phyloP scores from a whole-genome alignment of 2,113 vertebrate genomes.

The Aramus guarauna region DNA sequence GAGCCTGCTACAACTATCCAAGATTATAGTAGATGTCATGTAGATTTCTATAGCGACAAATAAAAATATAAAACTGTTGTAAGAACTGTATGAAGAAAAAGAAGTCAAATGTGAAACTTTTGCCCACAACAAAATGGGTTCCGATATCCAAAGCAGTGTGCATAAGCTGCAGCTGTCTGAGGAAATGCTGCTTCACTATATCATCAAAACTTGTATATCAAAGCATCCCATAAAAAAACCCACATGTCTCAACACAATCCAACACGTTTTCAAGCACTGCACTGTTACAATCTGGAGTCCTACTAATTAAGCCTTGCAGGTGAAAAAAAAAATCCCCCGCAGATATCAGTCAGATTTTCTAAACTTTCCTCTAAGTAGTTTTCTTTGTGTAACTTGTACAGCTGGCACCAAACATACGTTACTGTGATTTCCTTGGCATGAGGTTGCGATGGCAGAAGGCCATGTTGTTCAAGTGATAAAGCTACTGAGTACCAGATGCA shows the following conservation, averaged over 20 bases:
- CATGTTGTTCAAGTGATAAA: constrained; percentile 8
- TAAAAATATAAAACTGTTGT: background rate
- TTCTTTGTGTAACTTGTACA: background rate
- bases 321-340: background rate
- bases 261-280: background rate
- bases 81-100: background rate
- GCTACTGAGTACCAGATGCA: background rate
- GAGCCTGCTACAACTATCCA: background rate
- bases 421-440: background rate
- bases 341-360: background rate
- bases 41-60: background rate
- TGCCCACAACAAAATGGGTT: background rate
- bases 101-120: background rate
- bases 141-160: background rate
- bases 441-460: background rate
- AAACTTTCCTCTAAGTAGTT: background rate
- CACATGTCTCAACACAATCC: background rate
- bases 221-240: background rate
- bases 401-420: background rate
- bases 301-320: constrained; percentile 17
- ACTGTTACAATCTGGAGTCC: background rate
- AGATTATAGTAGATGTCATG: background rate
- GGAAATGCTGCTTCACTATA: background rate
- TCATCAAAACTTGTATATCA: background rate
- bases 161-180: background rate